Percentiles rank a stretch among this genome's conserved stretches.
These are phyloP conservation scores for Catalaphyllia jardinei DNA, from an alignment of 64 coral and sea anemone genomes.

Conservation along the genomic window DNA sequence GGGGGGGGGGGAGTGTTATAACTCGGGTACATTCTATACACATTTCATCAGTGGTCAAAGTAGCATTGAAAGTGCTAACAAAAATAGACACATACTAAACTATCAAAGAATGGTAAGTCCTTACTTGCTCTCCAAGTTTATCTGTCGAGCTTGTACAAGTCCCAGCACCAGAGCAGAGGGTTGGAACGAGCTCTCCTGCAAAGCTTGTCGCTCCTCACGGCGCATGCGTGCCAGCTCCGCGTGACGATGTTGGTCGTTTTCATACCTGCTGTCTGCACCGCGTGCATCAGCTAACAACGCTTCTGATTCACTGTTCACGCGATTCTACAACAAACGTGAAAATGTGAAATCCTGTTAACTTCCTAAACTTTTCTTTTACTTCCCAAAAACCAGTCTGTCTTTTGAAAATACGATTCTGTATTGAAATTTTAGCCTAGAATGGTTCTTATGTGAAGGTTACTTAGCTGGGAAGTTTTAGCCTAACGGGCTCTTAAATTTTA, in stretches of 20 bases:
- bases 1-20: background rate
- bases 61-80: no score
- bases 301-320: constrained; percentile 77
- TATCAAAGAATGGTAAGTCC: background rate
- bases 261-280: constrained; percentile 69
- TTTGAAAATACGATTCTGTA: no score
- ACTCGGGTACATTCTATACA: background rate
- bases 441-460: no score
- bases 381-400: no score
- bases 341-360: background rate
- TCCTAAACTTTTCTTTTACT: no score
- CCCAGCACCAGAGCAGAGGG: constrained; percentile 79
- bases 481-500: no score
- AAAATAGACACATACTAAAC: no score
- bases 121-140: constrained; percentile 82
- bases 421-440: no score
- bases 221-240: constrained; percentile 73
- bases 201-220: constrained; percentile 81
- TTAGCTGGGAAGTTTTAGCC: no score
- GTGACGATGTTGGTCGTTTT: constrained; percentile 77
- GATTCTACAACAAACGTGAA: constrained; percentile 55
- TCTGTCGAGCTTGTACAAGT: constrained; percentile 81
- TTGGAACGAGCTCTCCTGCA: constrained; percentile 77
- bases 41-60: background rate
- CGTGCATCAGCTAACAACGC: constrained; percentile 54